These are phyloP conservation scores for Saguinus imperator DNA, from an alignment of 2,113 vertebrate genomes.

Conservation along the genomic window DNA sequence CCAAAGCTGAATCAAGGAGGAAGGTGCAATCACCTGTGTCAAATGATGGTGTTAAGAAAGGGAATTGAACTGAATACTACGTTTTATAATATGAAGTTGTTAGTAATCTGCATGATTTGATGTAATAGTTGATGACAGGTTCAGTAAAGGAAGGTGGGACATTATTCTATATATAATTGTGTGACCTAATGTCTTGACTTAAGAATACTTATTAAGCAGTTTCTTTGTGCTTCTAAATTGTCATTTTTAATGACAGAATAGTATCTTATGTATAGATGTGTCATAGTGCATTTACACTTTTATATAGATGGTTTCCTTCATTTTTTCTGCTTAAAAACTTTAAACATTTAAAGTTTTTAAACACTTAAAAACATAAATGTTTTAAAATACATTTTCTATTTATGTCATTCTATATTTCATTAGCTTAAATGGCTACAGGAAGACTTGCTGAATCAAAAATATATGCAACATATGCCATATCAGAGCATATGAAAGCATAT, in stretches of 20 bases:
- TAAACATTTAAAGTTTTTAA: too few relatives aligned
- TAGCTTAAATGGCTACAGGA: not conserved
- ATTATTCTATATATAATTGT: not conserved
- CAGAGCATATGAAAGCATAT: not conserved
- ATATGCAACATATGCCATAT: not conserved
- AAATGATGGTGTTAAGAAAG: not conserved
- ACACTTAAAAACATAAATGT: not conserved
- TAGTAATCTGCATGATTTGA: not conserved
- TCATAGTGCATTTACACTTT: not conserved
- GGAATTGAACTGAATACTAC: not conserved
- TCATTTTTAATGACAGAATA: not conserved
- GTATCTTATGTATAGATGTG: not conserved
- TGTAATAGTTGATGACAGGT: not conserved
- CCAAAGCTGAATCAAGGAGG: not conserved
- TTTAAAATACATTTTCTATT: not conserved
- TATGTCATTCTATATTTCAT: not conserved
- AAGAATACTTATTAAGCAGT: not conserved
- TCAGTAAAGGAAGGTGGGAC: not conserved
- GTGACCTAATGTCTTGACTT: not conserved
- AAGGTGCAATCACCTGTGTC: not conserved
- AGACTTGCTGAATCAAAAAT: slow-evolving; percentile 4
- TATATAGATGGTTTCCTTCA: not conserved
- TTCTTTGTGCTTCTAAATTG: not conserved
- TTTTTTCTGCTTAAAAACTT: not conserved
- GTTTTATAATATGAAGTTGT: not conserved